A percentile compares a stretch with the other conserved stretches of the same genome.
Evolutionary conservation across 2,797 vertebrate species (phyloP).

Genomic region (Helostoma temminkii): DNA sequence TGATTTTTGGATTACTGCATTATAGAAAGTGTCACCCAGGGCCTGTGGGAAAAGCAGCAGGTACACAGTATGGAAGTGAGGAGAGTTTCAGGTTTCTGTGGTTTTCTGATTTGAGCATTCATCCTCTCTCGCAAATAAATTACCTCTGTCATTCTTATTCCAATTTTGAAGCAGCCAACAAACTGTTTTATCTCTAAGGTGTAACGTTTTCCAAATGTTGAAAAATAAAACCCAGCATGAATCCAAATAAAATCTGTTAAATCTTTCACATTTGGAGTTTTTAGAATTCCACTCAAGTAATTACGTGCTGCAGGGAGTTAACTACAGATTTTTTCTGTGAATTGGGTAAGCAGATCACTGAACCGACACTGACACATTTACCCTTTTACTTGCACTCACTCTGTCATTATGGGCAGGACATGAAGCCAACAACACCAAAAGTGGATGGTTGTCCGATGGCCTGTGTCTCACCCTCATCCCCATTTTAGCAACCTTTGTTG

Average conservation of each 20-base stretch:
- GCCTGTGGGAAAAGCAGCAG: slow-evolving; percentile 57
- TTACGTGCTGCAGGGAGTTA: slow-evolving; percentile 3
- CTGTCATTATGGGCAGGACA: slow-evolving; percentile 46
- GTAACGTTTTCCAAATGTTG: slow-evolving; percentile 18
- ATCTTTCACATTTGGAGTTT: neutral
- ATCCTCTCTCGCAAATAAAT: slow-evolving; percentile 14
- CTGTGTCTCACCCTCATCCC: slow-evolving; percentile 76
- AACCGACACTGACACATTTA: slow-evolving; percentile 64
- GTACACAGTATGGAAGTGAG: slow-evolving; percentile 53
- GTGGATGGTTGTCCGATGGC: slow-evolving; percentile 63
- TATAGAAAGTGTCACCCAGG: slow-evolving; percentile 76
- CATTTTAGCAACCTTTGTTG: slow-evolving; percentile 78
- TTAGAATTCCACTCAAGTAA: neutral
- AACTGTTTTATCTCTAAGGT: neutral
- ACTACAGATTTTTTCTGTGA: slow-evolving; percentile 15
- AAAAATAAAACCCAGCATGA: neutral
- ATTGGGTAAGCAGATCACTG: slow-evolving; percentile 38
- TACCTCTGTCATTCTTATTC: neutral
- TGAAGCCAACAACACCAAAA: slow-evolving; percentile 29
- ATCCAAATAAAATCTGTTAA: neutral
- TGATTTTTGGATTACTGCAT: slow-evolving; percentile 84
- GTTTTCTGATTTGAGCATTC: slow-evolving; percentile 29
- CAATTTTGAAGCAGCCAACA: slow-evolving; percentile 1
- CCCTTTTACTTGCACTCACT: slow-evolving; percentile 51
- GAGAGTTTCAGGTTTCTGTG: slow-evolving; percentile 31